Evolutionary conservation across 1,140 invertebrate genomes (phyloP), one percentile per base, ranked within the genome.

Genomic region (Micrasema longulum): DNA sequence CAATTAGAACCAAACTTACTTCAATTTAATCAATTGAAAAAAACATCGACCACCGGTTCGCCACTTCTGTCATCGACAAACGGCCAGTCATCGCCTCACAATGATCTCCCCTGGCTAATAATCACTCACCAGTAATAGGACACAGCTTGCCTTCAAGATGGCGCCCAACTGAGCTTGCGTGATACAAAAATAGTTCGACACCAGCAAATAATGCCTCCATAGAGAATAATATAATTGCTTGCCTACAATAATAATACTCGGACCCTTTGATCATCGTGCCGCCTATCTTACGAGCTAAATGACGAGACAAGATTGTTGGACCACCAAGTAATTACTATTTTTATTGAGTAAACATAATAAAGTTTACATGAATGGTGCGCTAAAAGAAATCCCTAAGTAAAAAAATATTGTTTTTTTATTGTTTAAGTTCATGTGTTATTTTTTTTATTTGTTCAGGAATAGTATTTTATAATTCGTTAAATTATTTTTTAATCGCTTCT

Each of bases 121-220:
- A 69, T 73, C 72, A 73, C 47, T 65, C 67, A 65, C 14, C 52
- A 65, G 60, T 73, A 69, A 73, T 73, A 52, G 60, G 60, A 69
- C 53, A 26, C 66, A 65, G 72, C 72, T 65, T 64, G 60, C 60
- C 16, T 41, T 43, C 55, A 60, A 41, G 35, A 43, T 60, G 55
- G 55, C 55, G 48, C 43, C 43, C 23, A n/a, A 35, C 38, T 6
- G 12, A 16, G 23, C 12, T 31, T 16, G 52, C 26, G 52, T 31
- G 55, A 41, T 60, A 60, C 36, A 41, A 38, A 60, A 60, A 60
- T 60, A 60, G 55, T 60, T 38, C 36, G 12, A 43, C 55, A 22
- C 55, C 55, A 16, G 26, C 1, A n/a, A 57, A 60, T 35, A 60
- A 26, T 20, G 52, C 14, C 35, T 26, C 23, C 35, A 31, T 38